Conservation (phyloP, 2,797 vertebrate genomes). For the Oryzias dopingdopingensis region DNA sequence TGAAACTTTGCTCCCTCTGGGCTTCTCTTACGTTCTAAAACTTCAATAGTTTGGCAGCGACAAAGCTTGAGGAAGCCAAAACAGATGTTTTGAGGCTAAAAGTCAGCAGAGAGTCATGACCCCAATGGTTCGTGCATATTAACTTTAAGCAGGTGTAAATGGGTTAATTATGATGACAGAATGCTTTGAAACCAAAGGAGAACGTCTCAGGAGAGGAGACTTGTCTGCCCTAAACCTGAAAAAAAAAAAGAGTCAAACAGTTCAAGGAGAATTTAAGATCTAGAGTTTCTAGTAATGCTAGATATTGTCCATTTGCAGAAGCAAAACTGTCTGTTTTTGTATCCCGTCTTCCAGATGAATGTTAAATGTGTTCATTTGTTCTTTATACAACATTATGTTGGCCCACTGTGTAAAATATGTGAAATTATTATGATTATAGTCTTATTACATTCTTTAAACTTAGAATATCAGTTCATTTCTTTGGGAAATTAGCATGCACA, state of each 20-base stretch:
- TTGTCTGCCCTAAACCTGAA: background rate
- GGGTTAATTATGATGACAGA: conserved; percentile 34
- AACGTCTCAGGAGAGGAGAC: background rate
- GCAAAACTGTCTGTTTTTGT: too few species aligned
- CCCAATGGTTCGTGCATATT: conserved; percentile 23
- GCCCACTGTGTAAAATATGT: too few species aligned
- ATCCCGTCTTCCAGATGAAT: too few species aligned
- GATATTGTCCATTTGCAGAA: too few species aligned
- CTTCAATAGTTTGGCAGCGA: conserved; percentile 37
- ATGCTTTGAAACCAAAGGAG: conserved; percentile 11
- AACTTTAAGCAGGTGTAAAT: conserved; percentile 49
- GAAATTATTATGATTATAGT: too few species aligned
- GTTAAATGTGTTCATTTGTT: too few species aligned
- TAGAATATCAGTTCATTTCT: too few species aligned
- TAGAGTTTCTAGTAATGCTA: too few species aligned
- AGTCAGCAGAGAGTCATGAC: conserved; percentile 41
- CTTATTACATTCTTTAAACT: too few species aligned
- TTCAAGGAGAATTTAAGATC: background rate
- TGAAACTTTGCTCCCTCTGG: conserved; percentile 38
- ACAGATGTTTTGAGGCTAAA: conserved; percentile 58
- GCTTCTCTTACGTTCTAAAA: conserved; percentile 47
- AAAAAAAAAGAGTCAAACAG: background rate
- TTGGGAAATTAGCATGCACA: too few species aligned
- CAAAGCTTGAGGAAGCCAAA: conserved; percentile 43
- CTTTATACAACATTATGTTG: too few species aligned